Evolutionary conservation across 2,888 invertebrate genomes (phyloP).

Genomic region (Melieria picta): DNA sequence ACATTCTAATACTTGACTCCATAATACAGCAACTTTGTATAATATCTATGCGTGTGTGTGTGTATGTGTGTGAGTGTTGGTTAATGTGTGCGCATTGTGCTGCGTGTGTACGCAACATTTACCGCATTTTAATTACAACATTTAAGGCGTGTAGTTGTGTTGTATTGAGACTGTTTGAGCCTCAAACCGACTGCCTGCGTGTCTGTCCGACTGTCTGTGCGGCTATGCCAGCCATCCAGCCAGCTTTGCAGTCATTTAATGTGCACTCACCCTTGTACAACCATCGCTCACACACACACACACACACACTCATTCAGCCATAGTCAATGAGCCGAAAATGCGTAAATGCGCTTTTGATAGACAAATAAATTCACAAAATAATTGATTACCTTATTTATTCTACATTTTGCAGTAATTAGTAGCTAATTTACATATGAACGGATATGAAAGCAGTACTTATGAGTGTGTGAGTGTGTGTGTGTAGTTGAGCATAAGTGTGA

Average conservation of each 20-base stretch:
- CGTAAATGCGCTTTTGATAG: constrained; percentile 30
- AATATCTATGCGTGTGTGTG: too few species aligned
- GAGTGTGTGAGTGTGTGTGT: constrained; percentile 1
- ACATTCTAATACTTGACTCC: too few species aligned
- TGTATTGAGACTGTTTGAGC: too few species aligned
- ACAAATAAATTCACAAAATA: constrained; percentile 31
- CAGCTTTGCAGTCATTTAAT: background rate
- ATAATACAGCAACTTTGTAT: too few species aligned
- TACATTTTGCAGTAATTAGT: constrained; percentile 34
- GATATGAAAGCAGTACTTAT: background rate
- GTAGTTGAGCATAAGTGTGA: too few species aligned
- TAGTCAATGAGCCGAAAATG: constrained; percentile 16
- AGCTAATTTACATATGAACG: constrained; percentile 25
- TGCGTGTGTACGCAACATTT: background rate
- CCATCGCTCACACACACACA: background rate
- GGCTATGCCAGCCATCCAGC: background rate
- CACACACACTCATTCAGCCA: constrained; percentile 12
- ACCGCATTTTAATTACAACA: background rate
- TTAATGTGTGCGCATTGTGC: background rate
- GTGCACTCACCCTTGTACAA: constrained; percentile 11
- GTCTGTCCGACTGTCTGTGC: background rate
- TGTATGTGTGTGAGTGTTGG: too few species aligned
- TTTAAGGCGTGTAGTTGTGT: too few species aligned
- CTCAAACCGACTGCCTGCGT: too few species aligned
- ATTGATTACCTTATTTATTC: constrained; percentile 34